Evolutionary conservation across 1,140 invertebrate genomes (phyloP), one percentile per base, ranked within the genome.

Genomic region (Drosophila rufa): DNA sequence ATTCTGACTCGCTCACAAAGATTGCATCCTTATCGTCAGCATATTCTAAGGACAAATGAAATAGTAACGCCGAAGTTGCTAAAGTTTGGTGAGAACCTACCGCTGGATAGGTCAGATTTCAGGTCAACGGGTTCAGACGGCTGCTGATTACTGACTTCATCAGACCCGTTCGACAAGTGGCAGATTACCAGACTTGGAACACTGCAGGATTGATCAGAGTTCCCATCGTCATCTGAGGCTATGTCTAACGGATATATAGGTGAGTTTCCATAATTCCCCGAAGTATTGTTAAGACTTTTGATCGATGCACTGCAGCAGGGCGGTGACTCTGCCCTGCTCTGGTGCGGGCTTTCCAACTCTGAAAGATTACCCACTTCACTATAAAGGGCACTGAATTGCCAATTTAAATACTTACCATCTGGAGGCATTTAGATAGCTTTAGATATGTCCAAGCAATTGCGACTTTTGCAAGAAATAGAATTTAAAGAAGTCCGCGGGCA

Each of bases 11-110:
- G 38, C 70, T 69, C 4, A 80, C 64, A 12, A 61, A 75, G 7
- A 75, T 80, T 1, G 46, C 65, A 46, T 57, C 36, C 17, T 43
- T 25, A 46, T 80, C 78, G 22, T 38, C 53, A 8, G 62, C 62
- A 19, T 80, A 80, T 30, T 80, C 62, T 74, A 30, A 19, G 19
- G 7, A 19, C 2, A 1, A 67, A 8, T 1, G 1, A 11, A 4
- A 8, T 5, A 15, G n/a, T 7, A 11, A 15, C 4, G 12, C 3
- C 2, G 2, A 27, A 25, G 22, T 30, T 40, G 4, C 14, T 6
- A 5, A 4, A 3, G 27, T 11, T 15, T 30, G 0, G 4, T 15
- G 3, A 22, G 6, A 3, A 45, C 42, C 17, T 42, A 58, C 68
- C 68, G 8, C 15, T 48, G n/a, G 66, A 27, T 7, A 71, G 19